These are phyloP conservation scores for Chrysomela aeneicollis DNA, from an alignment of 2,888 invertebrate species.

Conservation along the genomic window DNA sequence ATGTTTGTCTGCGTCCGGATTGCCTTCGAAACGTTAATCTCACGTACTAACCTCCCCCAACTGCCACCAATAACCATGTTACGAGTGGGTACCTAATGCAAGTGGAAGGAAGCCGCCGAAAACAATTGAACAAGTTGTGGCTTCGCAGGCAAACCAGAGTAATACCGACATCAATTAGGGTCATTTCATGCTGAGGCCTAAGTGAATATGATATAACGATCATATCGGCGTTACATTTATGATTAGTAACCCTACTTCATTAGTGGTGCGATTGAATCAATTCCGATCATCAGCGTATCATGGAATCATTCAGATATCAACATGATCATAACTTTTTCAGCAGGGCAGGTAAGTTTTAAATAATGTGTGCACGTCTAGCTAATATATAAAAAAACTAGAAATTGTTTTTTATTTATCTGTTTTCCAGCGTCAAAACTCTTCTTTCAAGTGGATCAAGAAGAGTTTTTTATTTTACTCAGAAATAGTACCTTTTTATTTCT, in stretches of 20 bases:
- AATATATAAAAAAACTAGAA: too few species aligned
- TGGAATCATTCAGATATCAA: too few species aligned
- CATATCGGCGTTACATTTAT: constrained; percentile 14
- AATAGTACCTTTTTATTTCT: too few species aligned
- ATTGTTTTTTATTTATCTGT: too few species aligned
- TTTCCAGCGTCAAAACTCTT: too few species aligned
- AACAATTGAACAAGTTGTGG: constrained; percentile 28
- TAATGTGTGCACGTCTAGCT: too few species aligned
- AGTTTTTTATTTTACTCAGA: too few species aligned
- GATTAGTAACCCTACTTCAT: constrained; percentile 15
- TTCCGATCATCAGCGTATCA: not conserved
- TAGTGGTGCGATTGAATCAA: not conserved
- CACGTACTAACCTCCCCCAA: not conserved
- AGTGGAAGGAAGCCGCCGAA: not conserved
- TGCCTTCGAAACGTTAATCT: constrained; percentile 5
- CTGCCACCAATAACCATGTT: not conserved
- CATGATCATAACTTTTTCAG: too few species aligned
- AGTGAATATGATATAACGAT: constrained; percentile 24
- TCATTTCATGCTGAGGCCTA: not conserved
- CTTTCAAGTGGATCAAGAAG: too few species aligned
- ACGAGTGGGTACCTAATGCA: not conserved
- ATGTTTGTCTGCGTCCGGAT: constrained; percentile 14
- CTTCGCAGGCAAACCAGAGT: constrained; percentile 27
- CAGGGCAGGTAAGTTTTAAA: too few species aligned
- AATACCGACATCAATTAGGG: constrained; percentile 28